Base-by-base conservation (phyloP, 2,797 vertebrate genomes). In the Apogon talboti region DNA sequence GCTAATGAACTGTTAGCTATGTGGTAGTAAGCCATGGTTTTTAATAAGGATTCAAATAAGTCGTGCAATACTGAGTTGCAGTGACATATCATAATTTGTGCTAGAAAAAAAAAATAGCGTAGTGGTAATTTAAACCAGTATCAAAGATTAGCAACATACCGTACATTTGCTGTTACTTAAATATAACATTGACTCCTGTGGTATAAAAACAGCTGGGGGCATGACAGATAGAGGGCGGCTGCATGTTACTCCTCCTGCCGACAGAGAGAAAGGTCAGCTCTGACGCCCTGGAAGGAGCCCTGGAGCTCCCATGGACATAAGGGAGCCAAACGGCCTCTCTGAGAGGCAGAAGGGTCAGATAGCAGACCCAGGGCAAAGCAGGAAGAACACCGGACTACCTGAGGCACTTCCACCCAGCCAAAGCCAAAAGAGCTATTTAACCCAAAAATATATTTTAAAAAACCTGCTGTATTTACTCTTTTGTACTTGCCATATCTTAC, bases 261-360 rank as follows among this genome's bases (percentile, higher is more conserved):
- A 66, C 68, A 59, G 65, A 71, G 65, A 71, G 67, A 86, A 87
- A 89, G 86, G 83, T 88, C 83, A 87, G 51, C 33, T 43, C 48
- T 62, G 75, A 75, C 79, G 71, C 79, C 72, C 79, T 21, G 66
- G 66, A 70, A 75, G 66, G 65, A 77, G 64, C 51, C 77, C 81
- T 65, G 15, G 8, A 81, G 85, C 71, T 64, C 63, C 45, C 52
- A 33, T 54, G 81, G 68, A 85, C 41, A 76, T 46, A 41, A 53
- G 64, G 74, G 74, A 81, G 74, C 53, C 68, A 76, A 58, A 60
- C 71, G 43, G 59, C 50, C 60, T 80, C 16, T 41, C 64, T 42
- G 37, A 28, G 61, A 64, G 59, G 77, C 47, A 33, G 56, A 37
- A 9, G 51, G 70, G 70, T 78, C 69, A 78, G 62, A 67, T 61